These are phyloP conservation scores for Caenorhabditis sp. DNA, from an alignment of 2,888 invertebrate species.

Conservation along the genomic window DNA sequence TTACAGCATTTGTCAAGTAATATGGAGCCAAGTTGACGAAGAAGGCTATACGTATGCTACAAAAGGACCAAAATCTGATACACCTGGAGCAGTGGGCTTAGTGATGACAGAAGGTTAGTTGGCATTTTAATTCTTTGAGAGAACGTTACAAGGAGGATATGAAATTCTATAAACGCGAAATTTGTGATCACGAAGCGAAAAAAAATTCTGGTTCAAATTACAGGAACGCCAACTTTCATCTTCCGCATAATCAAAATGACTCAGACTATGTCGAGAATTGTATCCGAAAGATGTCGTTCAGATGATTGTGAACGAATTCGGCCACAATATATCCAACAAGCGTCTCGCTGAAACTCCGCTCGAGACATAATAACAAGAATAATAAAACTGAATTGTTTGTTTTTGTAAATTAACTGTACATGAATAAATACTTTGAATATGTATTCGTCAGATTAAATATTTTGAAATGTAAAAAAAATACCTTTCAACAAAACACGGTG, in stretches of 20 bases:
- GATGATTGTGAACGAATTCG: slow-evolving; percentile 20
- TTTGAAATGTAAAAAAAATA: too few species aligned
- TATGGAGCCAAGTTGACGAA: slow-evolving; percentile 41
- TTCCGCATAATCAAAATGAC: slow-evolving; percentile 42
- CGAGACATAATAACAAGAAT: not conserved
- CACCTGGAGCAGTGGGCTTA: slow-evolving; percentile 32
- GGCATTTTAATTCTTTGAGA: too few species aligned
- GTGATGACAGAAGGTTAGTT: slow-evolving; percentile 6
- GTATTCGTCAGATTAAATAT: too few species aligned
- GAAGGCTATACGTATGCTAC: slow-evolving; percentile 33
- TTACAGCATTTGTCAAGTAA: slow-evolving; percentile 34
- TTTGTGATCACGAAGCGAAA: not conserved
- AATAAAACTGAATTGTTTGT: not conserved
- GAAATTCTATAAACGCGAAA: too few species aligned
- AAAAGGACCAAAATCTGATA: slow-evolving; percentile 21
- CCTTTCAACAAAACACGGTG: too few species aligned
- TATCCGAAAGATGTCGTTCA: slow-evolving; percentile 18
- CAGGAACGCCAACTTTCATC: slow-evolving; percentile 31
- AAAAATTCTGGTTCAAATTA: not conserved
- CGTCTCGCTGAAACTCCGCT: not conserved
- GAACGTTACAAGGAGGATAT: too few species aligned
- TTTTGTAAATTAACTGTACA: not conserved
- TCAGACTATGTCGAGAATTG: slow-evolving; percentile 14
- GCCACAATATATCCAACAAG: not conserved
- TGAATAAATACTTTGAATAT: not conserved